Percentiles rank a stretch among this genome's conserved stretches.
Conservation (phyloP, 2,888 invertebrate species). For the Drosophila falleni region DNA sequence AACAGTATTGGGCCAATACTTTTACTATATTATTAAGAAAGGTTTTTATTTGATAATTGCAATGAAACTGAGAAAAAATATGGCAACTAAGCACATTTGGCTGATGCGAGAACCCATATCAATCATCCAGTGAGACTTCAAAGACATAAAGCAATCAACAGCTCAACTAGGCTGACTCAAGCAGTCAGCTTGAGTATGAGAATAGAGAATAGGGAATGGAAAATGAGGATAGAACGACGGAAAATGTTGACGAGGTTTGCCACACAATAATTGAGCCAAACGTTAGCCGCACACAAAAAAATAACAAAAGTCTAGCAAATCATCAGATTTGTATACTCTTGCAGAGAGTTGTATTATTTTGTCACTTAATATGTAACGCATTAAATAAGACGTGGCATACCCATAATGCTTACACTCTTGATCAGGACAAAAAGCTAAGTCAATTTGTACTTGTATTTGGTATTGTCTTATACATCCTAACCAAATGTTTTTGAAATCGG, state of each 20-base stretch:
- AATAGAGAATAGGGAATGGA: not conserved
- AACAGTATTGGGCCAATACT: too few species aligned
- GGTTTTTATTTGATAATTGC: constrained; percentile 33
- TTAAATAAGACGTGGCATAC: too few species aligned
- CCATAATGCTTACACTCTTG: too few species aligned
- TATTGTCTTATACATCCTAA: too few species aligned
- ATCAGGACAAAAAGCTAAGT: too few species aligned
- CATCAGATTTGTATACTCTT: constrained; percentile 3
- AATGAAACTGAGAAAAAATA: constrained; percentile 7
- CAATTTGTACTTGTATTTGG: too few species aligned
- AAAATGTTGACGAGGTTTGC: constrained; percentile 25
- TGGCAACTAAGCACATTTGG: constrained; percentile 36
- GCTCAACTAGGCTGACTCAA: constrained; percentile 24
- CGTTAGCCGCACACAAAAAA: constrained; percentile 32
- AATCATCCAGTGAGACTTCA: constrained; percentile 53
- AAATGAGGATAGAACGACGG: not conserved
- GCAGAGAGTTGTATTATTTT: not conserved
- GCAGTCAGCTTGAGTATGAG: not conserved
- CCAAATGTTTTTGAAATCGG: too few species aligned
- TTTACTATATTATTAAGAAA: not conserved
- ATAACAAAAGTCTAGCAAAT: constrained; percentile 19
- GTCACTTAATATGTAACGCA: not conserved
- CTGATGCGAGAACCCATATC: constrained; percentile 24
- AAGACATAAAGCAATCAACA: constrained; percentile 45
- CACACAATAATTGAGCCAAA: constrained; percentile 58